Percentiles rank a stretch among this genome's conserved stretches.
phyloP scores from a whole-genome alignment of 2,797 vertebrate species.

The Neosilurus mollespiculum region DNA sequence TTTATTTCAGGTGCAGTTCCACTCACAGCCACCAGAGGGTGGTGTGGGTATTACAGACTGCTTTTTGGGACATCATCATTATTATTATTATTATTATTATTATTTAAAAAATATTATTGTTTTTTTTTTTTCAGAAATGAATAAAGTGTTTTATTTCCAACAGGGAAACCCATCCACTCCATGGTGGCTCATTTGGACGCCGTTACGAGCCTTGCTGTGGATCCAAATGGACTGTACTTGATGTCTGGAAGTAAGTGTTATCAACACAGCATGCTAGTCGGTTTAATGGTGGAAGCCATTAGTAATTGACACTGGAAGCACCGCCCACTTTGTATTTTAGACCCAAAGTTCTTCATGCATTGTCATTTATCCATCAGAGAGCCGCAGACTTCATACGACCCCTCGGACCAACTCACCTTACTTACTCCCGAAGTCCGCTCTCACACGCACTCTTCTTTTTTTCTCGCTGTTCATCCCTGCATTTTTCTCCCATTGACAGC shows the following conservation, averaged over 20 bases:
- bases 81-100: too few relatives aligned
- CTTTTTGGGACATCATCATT: background rate
- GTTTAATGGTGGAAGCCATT: background rate
- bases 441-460: too few relatives aligned
- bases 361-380: too few relatives aligned
- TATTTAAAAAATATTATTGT: too few relatives aligned
- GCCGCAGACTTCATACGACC: too few relatives aligned
- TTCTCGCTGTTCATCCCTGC: too few relatives aligned
- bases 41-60: background rate
- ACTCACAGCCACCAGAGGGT: background rate
- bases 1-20: background rate
- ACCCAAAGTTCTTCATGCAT: too few relatives aligned
- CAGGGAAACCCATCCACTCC: constrained; percentile 95
- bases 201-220: constrained; percentile 94
- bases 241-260: constrained; percentile 96
- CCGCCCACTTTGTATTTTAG: too few relatives aligned
- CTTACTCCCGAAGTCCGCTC: too few relatives aligned
- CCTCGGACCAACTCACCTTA: too few relatives aligned
- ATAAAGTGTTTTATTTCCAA: background rate
- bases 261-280: background rate
- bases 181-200: constrained; percentile 98
- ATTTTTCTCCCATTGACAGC: too few relatives aligned
- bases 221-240: constrained; percentile 95
- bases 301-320: too few relatives aligned
- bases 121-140: background rate